phyloP scores from a whole-genome alignment of 2,888 invertebrate genomes.

The Drosophila niveifrons region DNA sequence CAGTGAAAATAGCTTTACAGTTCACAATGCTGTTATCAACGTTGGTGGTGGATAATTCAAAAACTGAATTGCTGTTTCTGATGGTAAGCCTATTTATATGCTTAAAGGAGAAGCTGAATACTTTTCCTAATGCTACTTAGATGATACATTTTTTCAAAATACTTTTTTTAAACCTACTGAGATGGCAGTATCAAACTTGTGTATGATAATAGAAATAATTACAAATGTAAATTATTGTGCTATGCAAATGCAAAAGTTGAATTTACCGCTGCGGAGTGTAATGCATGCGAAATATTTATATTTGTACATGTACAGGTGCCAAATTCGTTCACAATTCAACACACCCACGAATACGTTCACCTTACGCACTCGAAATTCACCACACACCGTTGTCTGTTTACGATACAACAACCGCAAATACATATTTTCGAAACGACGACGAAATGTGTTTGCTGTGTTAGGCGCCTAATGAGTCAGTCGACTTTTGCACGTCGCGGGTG shows the following conservation, averaged over 20 bases:
- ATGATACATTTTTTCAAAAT: no score
- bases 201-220: no score
- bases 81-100: no score
- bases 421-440: constrained; percentile 26
- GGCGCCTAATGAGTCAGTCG: constrained; percentile 61
- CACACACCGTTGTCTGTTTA: constrained; percentile 43
- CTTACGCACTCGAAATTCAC: constrained; percentile 51
- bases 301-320: constrained; percentile 44
- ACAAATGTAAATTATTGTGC: no score
- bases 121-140: no score
- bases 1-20: constrained; percentile 6
- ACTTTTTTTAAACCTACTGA: no score
- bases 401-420: constrained; percentile 44
- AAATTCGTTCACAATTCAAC: constrained; percentile 38
- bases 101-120: no score
- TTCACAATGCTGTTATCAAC: neutral
- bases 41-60: no score
- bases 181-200: no score
- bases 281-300: constrained; percentile 12
- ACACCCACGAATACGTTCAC: constrained; percentile 32
- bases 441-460: constrained; percentile 50
- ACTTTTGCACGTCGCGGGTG: constrained; percentile 49
- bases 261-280: neutral
- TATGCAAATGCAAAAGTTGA: neutral
- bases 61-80: no score